Base-by-base conservation (phyloP, 1,140 invertebrate genomes). In the Acyrthosiphon pisum region DNA sequence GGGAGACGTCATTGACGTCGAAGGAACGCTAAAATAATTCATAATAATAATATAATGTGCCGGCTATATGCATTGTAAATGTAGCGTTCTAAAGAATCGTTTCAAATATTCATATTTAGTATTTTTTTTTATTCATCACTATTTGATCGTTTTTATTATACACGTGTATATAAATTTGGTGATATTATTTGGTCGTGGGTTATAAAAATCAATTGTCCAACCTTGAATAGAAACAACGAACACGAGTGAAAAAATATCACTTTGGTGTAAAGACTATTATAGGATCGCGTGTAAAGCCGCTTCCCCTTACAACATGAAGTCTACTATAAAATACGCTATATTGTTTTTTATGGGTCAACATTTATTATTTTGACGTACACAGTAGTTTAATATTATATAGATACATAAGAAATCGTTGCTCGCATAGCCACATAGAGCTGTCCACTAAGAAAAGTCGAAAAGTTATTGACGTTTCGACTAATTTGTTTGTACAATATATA, bases 311-410 rank as follows among this genome's bases (percentile, higher is more conserved):
- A 44, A 26, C 37, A 14, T 44, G 26, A 9, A 26, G 41, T 46
- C 84, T 18, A 30, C 37, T 48, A 86, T 30, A 46, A n/a, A 30
- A 86, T 30, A 41, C 22, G 22, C 83, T 84, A 44, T 84, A 86
- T 86, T 48, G 84, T 86, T 86, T 86, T 86, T 46, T 86, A 86
- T 86, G 41, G 44, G 84, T n/a, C 30, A 44, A 86, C 26, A 86
- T 86, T 46, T 86, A 46, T 86, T n/a, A 48, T 86, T 86, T 86
- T 41, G 37, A 86, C 37, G 23, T n/a, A 86, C 20, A 46, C 26
- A 86, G 23, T 44, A 86, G 26, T 46, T 30, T 86, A n/a, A 26
- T 86, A 14, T 44, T 86, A 86, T 86, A 46, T 46, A 86, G 44
- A 86, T 46, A 46, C 23, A 46, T 86, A 86, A 35, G 60, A 76